Evolutionary conservation across 2,888 invertebrate species (phyloP), one percentile per base, ranked within the genome.

Genomic region (Notodonta dromedarius): DNA sequence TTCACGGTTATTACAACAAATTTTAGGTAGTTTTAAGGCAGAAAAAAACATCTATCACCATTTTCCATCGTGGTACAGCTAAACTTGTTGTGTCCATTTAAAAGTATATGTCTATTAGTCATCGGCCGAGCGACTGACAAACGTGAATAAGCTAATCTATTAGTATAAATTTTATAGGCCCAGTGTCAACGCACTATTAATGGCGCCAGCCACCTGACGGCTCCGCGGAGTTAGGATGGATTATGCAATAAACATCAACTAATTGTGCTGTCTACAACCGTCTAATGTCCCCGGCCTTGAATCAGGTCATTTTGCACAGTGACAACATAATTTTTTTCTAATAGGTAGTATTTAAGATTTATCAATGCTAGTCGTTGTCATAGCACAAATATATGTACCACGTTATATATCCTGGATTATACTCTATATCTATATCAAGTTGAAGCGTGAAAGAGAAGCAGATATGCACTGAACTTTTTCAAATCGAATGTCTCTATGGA

Each of bases 151-250:
- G 48, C 56, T 61, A 56, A 66, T 69, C 64, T 69, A 70, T 71
- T 69, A 71, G 62, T 69, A 60, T 62, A 62, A 64, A 72, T 73
- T 73, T 71, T 67, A 69, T 74, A 67, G 69, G 64, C 60, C 65
- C 64, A 58, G 63, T 69, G 77, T 80, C 79, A 79, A 78, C 67
- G 81, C 39, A 68, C 81, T 72, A 62, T 75, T 80, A 76, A 80
- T 73, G 69, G 70, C 24, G 24, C 24, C 70, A n/a, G 65, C 59
- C 55, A 55, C 40, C 55, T 40, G 39, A 40, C 55, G 8, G n/a
- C 40, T 35, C 3, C 12, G 14, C 11, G 32, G 52, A 32, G 13
- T 52, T 16, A 5, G 16, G 7, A n/a, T 12, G 24, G 51, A 52
- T 52, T 52, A 52, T 32, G 32, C 35, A 52, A 52, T 32, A 32